Evolutionary conservation across 2,888 invertebrate genomes (phyloP), one percentile per base, ranked within the genome.

Genomic region (Entomobrya multifasciata): DNA sequence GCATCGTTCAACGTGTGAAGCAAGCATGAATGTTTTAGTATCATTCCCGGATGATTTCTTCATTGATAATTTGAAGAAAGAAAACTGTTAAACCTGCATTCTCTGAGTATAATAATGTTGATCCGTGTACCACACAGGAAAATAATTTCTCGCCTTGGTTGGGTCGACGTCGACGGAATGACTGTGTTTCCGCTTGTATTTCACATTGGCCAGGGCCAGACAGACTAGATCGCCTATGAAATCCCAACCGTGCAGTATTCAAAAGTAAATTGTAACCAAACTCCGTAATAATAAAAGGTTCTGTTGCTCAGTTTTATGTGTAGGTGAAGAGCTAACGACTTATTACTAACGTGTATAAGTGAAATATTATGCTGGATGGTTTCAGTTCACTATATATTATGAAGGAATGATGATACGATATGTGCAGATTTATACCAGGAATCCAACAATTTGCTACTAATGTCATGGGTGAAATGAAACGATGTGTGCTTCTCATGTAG

Each of bases 21-120:
- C n/a, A n/a, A n/a, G n/a, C n/a, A n/a, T n/a, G n/a, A n/a, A n/a
- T n/a, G n/a, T n/a, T n/a, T 44, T 67, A 36, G 65, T 47, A 55
- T 81, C 36, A 36, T 36, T 36, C 72, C 81, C 57, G 44, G 70
- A 72, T 72, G 81, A 81, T 81, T 70, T 72, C 72, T 81, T 72
- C 20, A 57, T 52, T 57, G 81, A 72, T 72, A 81, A 81, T 70
- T 47, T 72, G 44, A 81, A 15, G 72, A 25, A 81, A n/a, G n/a
- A n/a, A n/a, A n/a, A 81, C 81, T 55, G 36, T 20, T 6, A 81
- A 72, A 57, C 72, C 44, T 57, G 52, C 5, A 17, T 1, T 36
- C 36, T 36, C n/a, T 47, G 47, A 17, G 52, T 17, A n/a, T 11
- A 10, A 10, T n/a, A 41, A n/a, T 8, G 11, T 10, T 20, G 60